Percentiles rank a stretch among this genome's conserved stretches.
These are phyloP conservation scores for Lingula anatina DNA, from an alignment of 2,888 invertebrate species.

Conservation along the genomic window DNA sequence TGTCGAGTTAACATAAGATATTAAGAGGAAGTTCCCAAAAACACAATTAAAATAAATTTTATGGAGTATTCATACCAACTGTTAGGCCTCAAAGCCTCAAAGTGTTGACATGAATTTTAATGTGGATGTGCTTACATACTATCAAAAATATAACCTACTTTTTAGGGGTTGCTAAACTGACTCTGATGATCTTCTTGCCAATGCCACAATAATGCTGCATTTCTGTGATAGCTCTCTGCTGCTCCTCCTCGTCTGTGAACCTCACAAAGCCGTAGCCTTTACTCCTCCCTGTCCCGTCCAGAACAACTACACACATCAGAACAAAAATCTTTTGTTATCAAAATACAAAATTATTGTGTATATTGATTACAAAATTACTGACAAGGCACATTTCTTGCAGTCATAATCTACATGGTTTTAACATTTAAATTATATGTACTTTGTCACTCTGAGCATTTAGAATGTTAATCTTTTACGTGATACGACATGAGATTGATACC, in stretches of 20 bases:
- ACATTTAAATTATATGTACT: no score
- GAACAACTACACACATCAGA: conserved; percentile 64
- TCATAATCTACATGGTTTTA: no score
- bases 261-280: conserved; percentile 95
- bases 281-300: conserved; percentile 83
- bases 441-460: no score
- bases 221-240: conserved; percentile 82
- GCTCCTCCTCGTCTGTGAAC: conserved; percentile 77
- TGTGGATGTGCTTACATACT: no score
- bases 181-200: conserved; percentile 82
- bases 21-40: no score
- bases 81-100: no score
- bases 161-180: conserved; percentile 82
- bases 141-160: conserved; percentile 18
- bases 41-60: no score
- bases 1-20: no score
- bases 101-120: no score
- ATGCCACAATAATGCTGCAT: conserved; percentile 91
- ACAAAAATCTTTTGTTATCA: background rate
- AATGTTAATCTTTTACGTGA: no score
- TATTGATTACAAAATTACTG: background rate
- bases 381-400: background rate
- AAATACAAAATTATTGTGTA: background rate
- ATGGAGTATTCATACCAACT: no score
- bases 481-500: no score